These are phyloP conservation scores for Sminthurinus aureus DNA, from an alignment of 2,888 invertebrate species.

Conservation along the genomic window DNA sequence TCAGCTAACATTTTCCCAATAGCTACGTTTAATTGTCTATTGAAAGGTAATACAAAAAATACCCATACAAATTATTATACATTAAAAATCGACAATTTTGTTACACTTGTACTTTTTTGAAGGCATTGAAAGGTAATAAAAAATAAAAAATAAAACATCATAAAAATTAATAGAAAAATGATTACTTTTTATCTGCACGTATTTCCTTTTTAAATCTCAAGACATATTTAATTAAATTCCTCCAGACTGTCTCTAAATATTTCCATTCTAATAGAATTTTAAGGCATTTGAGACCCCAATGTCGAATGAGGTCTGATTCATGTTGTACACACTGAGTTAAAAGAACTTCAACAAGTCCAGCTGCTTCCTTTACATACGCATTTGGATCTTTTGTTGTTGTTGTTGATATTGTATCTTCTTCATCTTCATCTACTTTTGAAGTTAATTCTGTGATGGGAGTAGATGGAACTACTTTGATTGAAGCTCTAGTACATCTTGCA, in stretches of 20 bases:
- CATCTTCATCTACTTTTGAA: background rate
- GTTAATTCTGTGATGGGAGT: background rate
- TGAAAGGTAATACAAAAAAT: constrained; percentile 4
- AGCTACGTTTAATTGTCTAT: constrained; percentile 24
- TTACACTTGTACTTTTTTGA: too few relatives aligned
- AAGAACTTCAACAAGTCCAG: constrained; percentile 43
- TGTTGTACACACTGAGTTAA: constrained; percentile 52
- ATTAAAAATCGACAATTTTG: background rate
- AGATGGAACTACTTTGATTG: background rate
- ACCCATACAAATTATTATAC: constrained; percentile 47
- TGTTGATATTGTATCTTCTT: background rate
- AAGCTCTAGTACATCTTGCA: constrained; percentile 17
- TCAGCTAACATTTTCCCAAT: constrained; percentile 19
- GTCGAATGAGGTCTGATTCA: constrained; percentile 45
- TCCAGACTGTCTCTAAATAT: constrained; percentile 44
- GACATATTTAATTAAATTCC: constrained; percentile 44
- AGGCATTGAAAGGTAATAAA: too few relatives aligned
- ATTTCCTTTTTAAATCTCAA: constrained; percentile 50
- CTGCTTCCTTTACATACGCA: constrained; percentile 25
- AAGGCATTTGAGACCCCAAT: constrained; percentile 46
- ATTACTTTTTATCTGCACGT: constrained; percentile 53
- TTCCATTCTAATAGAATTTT: constrained; percentile 39
- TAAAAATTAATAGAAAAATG: constrained; percentile 19
- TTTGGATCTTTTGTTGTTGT: background rate
- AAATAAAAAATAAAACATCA: constrained; percentile 3